Evolutionary conservation across 2,113 vertebrate species (phyloP), one percentile per base, ranked within the genome.

Genomic region (Peucedramus taeniatus): DNA sequence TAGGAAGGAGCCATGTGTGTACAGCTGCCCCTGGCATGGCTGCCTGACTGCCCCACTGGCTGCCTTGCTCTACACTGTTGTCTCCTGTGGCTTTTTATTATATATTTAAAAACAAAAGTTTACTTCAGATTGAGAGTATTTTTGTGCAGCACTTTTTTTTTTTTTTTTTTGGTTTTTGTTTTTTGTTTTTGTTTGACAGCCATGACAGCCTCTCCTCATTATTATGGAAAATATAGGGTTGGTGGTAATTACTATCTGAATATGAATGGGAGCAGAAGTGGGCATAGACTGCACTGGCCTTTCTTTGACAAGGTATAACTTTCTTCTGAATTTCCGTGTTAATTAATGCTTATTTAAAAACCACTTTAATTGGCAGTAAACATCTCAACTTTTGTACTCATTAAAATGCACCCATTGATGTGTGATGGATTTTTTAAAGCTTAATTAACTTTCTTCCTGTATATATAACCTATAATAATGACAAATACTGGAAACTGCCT

Each of bases 161-260:
- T 68, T 66, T 94, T 89, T 95, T 44, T 26, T 60, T 37, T 27
- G 75, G 78, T 94, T 72, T 75, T 68, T 94, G 90, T 95, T 87
- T 95, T 96, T 95, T 97, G 95, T 96, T 97, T 98, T 98, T 98
- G 97, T 98, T 98, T 99, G 98, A 98, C 97, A 98, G 98, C 98
- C 98, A 97, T 98, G 98, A 98, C 97, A 98, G 98, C 97, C 96
- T 98, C 93, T 98, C 98, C 98, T 99, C 98, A 99, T 99, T 99
- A 98, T 98, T 98, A 99, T 99, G 98, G 98, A 98, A 99, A 99
- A 98, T 99, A 99, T 98, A 98, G 98, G 98, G 98, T 99, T 99
- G 98, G 97, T 97, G 96, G 98, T 99, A 99, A 99, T 99, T 99
- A 98, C 98, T 98, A 97, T 98, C 98, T 98, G 98, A 98, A 98